These are phyloP conservation scores for Grammomys dolichurus DNA, from an alignment of 2,113 vertebrate genomes.

Conservation along the genomic window DNA sequence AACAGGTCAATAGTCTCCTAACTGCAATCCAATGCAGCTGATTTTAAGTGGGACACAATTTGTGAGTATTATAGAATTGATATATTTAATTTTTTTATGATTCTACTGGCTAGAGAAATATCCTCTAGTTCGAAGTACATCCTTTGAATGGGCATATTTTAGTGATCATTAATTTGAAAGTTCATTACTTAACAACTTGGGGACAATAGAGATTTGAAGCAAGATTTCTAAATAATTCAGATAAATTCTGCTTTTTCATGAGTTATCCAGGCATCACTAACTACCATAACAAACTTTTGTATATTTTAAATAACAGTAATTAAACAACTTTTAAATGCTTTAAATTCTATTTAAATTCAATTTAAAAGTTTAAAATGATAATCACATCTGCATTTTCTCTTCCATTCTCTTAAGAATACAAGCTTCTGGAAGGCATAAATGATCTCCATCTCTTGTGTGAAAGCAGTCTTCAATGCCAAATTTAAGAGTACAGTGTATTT, in stretches of 20 bases:
- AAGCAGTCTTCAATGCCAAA: neutral
- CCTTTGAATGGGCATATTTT: constrained; percentile 27
- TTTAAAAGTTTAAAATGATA: constrained; percentile 28
- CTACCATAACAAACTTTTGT: neutral
- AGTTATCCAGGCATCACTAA: constrained; percentile 11
- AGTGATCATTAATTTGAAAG: constrained; percentile 22
- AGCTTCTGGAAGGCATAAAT: neutral
- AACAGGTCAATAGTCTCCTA: constrained; percentile 66
- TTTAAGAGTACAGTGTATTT: neutral
- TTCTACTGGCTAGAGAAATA: constrained; percentile 16
- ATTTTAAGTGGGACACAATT: constrained; percentile 55
- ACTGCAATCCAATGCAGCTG: constrained; percentile 67
- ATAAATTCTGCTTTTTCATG: constrained; percentile 46
- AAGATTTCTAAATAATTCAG: constrained; percentile 55
- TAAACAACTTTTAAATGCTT: constrained; percentile 1
- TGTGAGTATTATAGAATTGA: constrained; percentile 53
- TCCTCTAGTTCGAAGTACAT: neutral
- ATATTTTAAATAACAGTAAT: constrained; percentile 27
- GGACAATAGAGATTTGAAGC: neutral
- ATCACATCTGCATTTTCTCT: neutral
- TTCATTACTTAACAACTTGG: constrained; percentile 54
- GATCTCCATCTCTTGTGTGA: neutral
- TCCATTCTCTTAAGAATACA: neutral
- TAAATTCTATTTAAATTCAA: neutral
- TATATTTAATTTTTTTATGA: constrained; percentile 37